phyloP scores from a whole-genome alignment of 2,888 invertebrate species.

The Leistus spinibarbis region DNA sequence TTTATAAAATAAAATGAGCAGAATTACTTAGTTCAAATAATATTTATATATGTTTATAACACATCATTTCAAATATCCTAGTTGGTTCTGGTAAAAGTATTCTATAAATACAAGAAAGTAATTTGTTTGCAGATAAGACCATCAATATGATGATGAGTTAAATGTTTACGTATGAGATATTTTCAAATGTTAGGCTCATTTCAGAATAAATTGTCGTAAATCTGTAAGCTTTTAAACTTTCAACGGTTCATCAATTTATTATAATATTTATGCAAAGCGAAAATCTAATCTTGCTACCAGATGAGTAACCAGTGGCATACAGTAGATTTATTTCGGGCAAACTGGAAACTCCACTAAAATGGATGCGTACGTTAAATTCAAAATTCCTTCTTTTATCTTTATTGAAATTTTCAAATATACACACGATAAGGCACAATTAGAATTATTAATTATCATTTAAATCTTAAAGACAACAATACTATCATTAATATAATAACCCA shows the following conservation, averaged over 20 bases:
- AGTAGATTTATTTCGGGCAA: neutral
- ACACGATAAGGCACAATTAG: too few relatives aligned
- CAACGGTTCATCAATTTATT: slow-evolving; percentile 9
- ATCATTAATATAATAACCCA: too few relatives aligned
- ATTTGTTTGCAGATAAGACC: neutral
- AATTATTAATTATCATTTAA: too few relatives aligned
- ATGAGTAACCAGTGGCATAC: neutral
- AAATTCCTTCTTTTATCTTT: neutral
- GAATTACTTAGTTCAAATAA: neutral
- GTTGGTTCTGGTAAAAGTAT: neutral
- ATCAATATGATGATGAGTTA: slow-evolving; percentile 6
- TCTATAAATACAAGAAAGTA: neutral
- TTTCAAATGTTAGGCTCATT: slow-evolving; percentile 5
- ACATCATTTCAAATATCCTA: neutral
- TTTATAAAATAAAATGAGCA: neutral
- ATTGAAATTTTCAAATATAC: too few relatives aligned
- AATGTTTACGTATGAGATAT: neutral
- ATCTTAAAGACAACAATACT: too few relatives aligned
- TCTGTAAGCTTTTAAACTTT: slow-evolving; percentile 10
- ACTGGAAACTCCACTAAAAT: neutral
- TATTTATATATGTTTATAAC: neutral
- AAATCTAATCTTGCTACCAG: neutral
- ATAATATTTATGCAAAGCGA: slow-evolving; percentile 2
- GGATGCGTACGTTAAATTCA: neutral
- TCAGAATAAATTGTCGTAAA: slow-evolving; percentile 8